Conservation (phyloP, 2,888 invertebrate species). For the Pollenia labialis region DNA sequence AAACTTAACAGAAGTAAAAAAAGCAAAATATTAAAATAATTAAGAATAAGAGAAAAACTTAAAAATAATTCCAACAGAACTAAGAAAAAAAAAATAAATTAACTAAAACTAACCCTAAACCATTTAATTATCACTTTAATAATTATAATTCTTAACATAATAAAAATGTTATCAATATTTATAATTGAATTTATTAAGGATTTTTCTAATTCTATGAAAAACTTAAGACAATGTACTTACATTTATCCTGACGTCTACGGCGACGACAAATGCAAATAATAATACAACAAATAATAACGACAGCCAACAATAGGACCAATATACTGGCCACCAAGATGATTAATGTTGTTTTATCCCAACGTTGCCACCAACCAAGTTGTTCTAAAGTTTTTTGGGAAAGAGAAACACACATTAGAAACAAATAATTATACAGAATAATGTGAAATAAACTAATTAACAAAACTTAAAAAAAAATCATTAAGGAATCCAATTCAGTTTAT, state of each 20-base stretch:
- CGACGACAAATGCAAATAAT: conserved; percentile 93
- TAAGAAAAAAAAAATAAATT: neutral
- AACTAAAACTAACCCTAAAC: conserved; percentile 67
- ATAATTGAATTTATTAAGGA: neutral
- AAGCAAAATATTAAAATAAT: conserved; percentile 15
- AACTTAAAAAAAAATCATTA: neutral
- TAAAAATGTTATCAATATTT: conserved; percentile 27
- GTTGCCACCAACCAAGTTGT: conserved; percentile 91
- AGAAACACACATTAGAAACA: conserved; percentile 4
- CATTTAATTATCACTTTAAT: conserved; percentile 37
- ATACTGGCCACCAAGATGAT: conserved; percentile 90
- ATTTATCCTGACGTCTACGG: conserved; percentile 87
- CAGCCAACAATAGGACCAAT: conserved; percentile 87
- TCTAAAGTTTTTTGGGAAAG: conserved; percentile 85
- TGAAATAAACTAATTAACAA: conserved; percentile 17
- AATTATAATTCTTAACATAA: conserved; percentile 17
- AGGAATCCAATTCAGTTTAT: neutral
- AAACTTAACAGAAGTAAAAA: conserved; percentile 13
- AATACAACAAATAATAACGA: conserved; percentile 92
- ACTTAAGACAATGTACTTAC: conserved; percentile 80
- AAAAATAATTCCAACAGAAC: neutral
- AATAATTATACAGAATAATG: neutral
- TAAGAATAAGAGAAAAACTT: neutral
- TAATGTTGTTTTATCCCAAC: conserved; percentile 90
- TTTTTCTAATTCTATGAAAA: conserved; percentile 1